A percentile compares a stretch with the other conserved stretches of the same genome.
These are phyloP conservation scores for Agelastica alni DNA, from an alignment of 2,888 invertebrate genomes.

Conservation along the genomic window DNA sequence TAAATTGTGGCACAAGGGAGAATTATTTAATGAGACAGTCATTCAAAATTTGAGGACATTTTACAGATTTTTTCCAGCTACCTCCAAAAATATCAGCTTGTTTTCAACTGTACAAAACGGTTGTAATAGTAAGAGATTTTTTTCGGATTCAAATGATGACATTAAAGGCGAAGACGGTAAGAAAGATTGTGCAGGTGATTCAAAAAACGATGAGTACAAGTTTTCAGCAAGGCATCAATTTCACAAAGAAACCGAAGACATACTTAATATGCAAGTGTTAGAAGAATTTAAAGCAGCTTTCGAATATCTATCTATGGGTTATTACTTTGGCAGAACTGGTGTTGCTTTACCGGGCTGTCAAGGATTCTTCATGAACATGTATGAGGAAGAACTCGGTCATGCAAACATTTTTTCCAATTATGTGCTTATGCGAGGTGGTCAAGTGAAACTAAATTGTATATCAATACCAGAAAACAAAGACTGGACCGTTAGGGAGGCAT, in stretches of 20 bases:
- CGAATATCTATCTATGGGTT: slow-evolving; percentile 66
- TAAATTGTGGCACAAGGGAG: slow-evolving; percentile 1
- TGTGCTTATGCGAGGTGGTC: slow-evolving; percentile 58
- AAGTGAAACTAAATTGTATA: slow-evolving; percentile 50
- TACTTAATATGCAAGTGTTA: slow-evolving; percentile 62
- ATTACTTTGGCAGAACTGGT: slow-evolving; percentile 57
- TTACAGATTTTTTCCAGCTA: neutral
- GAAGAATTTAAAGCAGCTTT: slow-evolving; percentile 65
- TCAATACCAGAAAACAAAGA: slow-evolving; percentile 47
- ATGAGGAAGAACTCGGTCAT: slow-evolving; percentile 59
- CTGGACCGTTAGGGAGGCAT: slow-evolving; percentile 56
- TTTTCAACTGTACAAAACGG: neutral
- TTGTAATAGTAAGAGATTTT: neutral
- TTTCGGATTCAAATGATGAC: neutral
- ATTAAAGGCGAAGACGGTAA: neutral
- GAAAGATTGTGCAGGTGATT: too few relatives aligned
- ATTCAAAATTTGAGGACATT: neutral
- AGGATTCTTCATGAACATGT: slow-evolving; percentile 59
- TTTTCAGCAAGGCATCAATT: slow-evolving; percentile 46
- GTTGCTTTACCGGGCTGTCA: slow-evolving; percentile 56
- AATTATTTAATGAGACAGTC: neutral
- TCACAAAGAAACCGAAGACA: slow-evolving; percentile 58
- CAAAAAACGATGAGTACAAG: neutral
- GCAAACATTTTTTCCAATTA: slow-evolving; percentile 57
- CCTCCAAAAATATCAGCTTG: neutral